Conservation (phyloP, 2,113 vertebrate species). For the Mobula hypostoma region DNA sequence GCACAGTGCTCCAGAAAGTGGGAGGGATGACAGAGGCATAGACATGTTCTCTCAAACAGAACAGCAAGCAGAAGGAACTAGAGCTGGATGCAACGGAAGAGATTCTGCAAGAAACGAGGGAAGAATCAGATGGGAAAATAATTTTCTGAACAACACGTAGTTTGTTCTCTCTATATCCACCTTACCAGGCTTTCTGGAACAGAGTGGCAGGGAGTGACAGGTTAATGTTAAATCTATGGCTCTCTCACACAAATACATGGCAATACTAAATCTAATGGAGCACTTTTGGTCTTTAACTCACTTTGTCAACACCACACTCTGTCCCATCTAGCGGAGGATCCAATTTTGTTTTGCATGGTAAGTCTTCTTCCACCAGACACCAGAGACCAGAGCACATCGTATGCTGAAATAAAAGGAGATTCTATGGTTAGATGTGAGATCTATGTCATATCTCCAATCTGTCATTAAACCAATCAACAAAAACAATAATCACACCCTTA, state of each 20-base stretch:
- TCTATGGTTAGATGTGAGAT: background rate
- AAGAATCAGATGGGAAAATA: background rate
- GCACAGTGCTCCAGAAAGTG: background rate
- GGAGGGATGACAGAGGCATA: background rate
- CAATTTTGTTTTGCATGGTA: constrained; percentile 89
- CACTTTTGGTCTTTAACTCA: constrained; percentile 46
- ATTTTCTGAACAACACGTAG: background rate
- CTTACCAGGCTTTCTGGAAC: background rate
- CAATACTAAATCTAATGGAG: background rate
- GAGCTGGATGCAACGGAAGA: background rate
- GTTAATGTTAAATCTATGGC: background rate
- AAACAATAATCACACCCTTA: background rate
- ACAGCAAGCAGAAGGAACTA: background rate
- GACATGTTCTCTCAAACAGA: background rate
- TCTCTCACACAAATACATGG: background rate
- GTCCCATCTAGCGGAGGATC: constrained; percentile 96
- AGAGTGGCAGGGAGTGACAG: background rate
- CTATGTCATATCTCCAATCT: background rate
- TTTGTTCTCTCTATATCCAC: background rate
- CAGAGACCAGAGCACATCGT: constrained; percentile 90
- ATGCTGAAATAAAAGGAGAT: constrained; percentile 63
- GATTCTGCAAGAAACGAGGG: background rate
- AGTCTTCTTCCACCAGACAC: constrained; percentile 89
- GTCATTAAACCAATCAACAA: background rate
- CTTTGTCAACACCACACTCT: constrained; percentile 93